Evolutionary conservation across 2,888 invertebrate species (phyloP).

Genomic region (Phyto melanocephala): DNA sequence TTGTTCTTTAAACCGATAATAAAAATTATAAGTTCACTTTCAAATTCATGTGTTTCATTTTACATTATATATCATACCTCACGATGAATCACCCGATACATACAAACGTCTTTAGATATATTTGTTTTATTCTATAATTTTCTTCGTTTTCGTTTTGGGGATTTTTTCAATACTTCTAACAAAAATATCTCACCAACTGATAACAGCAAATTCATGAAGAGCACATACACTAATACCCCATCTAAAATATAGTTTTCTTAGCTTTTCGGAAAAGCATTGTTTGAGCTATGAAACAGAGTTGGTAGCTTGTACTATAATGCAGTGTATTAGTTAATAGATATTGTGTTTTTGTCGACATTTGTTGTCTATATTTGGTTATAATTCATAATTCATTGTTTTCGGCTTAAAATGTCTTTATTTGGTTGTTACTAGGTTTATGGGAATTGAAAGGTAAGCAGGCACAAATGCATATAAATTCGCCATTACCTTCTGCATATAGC

Average conservation of each 20-base stretch:
- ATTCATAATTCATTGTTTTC: constrained; percentile 65
- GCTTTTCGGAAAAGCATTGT: constrained; percentile 25
- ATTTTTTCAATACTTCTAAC: constrained; percentile 36
- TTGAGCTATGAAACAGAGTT: neutral
- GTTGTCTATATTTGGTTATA: constrained; percentile 65
- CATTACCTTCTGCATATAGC: neutral
- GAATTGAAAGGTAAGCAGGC: constrained; percentile 34
- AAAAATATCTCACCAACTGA: constrained; percentile 59
- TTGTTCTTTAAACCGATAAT: too few species aligned
- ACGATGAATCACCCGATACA: too few species aligned
- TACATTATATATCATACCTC: too few species aligned
- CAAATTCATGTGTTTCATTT: too few species aligned
- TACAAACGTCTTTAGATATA: neutral
- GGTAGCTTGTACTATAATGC: neutral
- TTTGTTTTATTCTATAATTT: constrained; percentile 28
- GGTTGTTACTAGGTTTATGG: constrained; percentile 54
- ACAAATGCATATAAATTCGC: neutral
- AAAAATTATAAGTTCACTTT: too few species aligned
- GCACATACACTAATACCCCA: neutral
- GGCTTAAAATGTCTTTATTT: constrained; percentile 60
- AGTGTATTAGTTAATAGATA: constrained; percentile 64
- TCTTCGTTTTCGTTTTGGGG: neutral
- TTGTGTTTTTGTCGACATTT: constrained; percentile 61
- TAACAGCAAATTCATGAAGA: constrained; percentile 46
- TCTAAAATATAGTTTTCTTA: neutral